A percentile compares a stretch with the other conserved stretches of the same genome.
These are phyloP conservation scores for Amniataba percoides DNA, from an alignment of 2,797 vertebrate genomes.

Conservation along the genomic window DNA sequence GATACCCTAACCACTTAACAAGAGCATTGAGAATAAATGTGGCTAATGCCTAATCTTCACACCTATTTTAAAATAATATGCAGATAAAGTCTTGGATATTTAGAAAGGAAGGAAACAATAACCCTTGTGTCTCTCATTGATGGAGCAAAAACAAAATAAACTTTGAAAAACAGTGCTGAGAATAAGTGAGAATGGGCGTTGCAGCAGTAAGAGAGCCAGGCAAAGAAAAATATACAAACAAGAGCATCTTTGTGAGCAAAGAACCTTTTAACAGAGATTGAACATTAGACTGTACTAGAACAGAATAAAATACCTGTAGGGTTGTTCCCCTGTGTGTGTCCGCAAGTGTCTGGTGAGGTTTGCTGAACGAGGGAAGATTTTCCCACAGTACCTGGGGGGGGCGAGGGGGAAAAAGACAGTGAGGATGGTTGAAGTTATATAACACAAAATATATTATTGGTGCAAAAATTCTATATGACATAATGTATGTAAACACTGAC, in stretches of 20 bases:
- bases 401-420: not conserved
- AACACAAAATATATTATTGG: not conserved
- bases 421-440: not conserved
- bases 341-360: conserved; percentile 98
- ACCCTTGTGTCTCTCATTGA: not conserved
- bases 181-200: not conserved
- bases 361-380: conserved; percentile 98
- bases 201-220: not conserved
- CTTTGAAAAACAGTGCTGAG: not conserved
- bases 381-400: conserved; percentile 94
- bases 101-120: not conserved
- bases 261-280: conserved; percentile 4
- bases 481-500: not conserved
- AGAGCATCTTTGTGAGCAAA: not conserved
- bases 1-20: not conserved
- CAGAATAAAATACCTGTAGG: conserved; percentile 90
- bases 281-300: conserved; percentile 8
- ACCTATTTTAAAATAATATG: not conserved
- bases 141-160: not conserved
- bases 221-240: conserved; percentile 10
- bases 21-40: not conserved
- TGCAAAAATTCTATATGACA: not conserved
- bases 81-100: not conserved
- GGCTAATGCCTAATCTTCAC: not conserved
- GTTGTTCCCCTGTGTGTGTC: conserved; percentile 98